Conservation (phyloP, 2,113 vertebrate genomes). For the Mixornis gularis region DNA sequence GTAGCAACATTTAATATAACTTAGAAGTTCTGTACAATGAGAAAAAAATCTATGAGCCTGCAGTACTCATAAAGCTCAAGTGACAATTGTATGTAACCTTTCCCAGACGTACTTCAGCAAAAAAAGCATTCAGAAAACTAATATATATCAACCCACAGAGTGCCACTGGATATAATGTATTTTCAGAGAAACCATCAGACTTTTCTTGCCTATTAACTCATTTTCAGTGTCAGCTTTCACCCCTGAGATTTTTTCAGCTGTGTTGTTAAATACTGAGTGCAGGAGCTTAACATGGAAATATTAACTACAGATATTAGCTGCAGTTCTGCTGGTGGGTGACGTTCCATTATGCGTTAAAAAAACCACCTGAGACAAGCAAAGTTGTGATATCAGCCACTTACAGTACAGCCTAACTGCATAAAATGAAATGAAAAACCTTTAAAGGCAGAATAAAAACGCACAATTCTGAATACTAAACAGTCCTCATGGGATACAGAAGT, state of each 20-base stretch:
- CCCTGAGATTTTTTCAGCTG: neutral
- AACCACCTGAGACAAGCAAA: neutral
- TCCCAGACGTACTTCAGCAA: neutral
- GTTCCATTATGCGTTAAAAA: neutral
- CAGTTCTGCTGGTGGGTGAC: neutral
- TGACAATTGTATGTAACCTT: neutral
- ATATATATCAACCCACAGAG: neutral
- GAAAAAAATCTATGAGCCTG: neutral
- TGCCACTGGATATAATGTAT: neutral
- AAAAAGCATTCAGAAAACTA: neutral
- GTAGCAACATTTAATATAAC: neutral
- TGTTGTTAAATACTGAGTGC: neutral
- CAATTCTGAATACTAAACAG: neutral
- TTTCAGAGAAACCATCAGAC: neutral
- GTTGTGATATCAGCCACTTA: neutral
- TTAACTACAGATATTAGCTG: neutral
- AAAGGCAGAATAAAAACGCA: neutral
- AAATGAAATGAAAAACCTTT: conserved; percentile 1
- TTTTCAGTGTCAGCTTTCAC: neutral
- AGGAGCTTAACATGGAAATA: neutral
- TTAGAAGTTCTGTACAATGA: neutral
- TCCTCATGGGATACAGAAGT: neutral
- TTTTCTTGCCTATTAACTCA: neutral
- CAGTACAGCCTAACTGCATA: neutral
- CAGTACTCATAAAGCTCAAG: neutral